Evolutionary conservation across 2,113 vertebrate species (phyloP), one percentile per base, ranked within the genome.

Genomic region (Gallinago paraguaiae): DNA sequence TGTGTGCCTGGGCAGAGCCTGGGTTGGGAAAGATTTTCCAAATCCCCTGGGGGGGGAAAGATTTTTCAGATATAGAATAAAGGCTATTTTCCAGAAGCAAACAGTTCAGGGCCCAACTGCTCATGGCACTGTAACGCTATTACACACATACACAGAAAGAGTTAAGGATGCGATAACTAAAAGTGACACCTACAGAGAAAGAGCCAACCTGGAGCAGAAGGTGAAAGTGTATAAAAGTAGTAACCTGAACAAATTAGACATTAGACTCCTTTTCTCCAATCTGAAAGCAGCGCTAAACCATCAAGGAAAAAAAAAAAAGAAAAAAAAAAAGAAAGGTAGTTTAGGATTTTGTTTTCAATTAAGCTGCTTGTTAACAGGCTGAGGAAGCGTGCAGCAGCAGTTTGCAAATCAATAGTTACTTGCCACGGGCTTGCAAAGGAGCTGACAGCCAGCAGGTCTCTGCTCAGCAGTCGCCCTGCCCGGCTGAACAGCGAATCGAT

Each of bases 341-440:
- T 78, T 11, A 63, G 43, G 27, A 60, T 76, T 91, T 87, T 82
- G 39, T 85, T 93, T 95, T 93, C 90, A 92, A 90, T 90, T 87
- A 94, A 85, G 30, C 14, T 77, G 48, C 90, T 96, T 88, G 45
- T 45, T 75, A 94, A 91, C 51, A 50, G 0, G 2, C 65, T 43
- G 64, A 69, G 50, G 59, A 90, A 88, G 33, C 0, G 9, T 28
- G 37, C 56, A 87, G 50, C 65, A 82, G 5, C 24, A 68, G 67
- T 92, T 69, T 82, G 48, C 50, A 65, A 76, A 95, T 95, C 82
- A 71, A 69, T 85, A 82, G 88, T 48, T 61, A 28, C 35, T 90
- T 71, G 61, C 65, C 39, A 72, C 2, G 1, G 77, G 12, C 41
- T 67, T 86, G 77, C 54, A 80, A 65, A 92, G 89, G 60, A 85